Base-by-base conservation (phyloP, 2,113 vertebrate genomes). In the Melanerpes aurifrons region DNA sequence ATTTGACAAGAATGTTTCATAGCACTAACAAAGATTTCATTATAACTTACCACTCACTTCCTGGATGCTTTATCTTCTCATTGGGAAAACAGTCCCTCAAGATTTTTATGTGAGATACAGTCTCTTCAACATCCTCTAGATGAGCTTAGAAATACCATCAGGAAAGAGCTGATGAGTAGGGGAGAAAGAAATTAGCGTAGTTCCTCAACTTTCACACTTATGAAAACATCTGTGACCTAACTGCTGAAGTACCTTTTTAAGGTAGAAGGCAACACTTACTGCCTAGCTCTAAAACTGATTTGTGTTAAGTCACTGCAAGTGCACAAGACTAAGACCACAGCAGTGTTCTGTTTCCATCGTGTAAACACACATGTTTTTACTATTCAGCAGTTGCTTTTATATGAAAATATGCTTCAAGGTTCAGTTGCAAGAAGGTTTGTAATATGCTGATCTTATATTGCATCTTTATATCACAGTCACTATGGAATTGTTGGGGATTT, bases 1-100 rank as follows among this genome's bases (percentile, higher is more conserved):
- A 21, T 62, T 83, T 59, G 19, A 66, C 62, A 63, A 58, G 20
- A 54, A 78, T 15, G 16, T 67, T 84, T 88, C 59, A 58, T 21
- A 32, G 10, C 24, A 45, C 7, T 78, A 45, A 72, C 45, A n/a
- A 6, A 80, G 15, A 47, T 91, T 56, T 83, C n/a, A 58, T 82
- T 22, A 48, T 18, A 69, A 88, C 74, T 70, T 82, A 95, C 91
- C 61, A 50, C 57, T 93, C 47, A 72, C 54, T 94, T 92, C 81
- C 62, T 70, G 62, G 16, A 82, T 74, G 22, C 16, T 72, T 37
- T 63, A 84, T 37, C 48, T 40, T 87, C 54, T 81, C 59, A 57
- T 26, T 45, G 24, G 45, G 58, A 89, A 86, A 67, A 43, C 68
- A 79, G 81, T 29, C 8, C 15, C 66, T 70, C 25, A 67, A 74